phyloP scores from a whole-genome alignment of 2,113 vertebrate species.

The Odontophorus gujanensis region DNA sequence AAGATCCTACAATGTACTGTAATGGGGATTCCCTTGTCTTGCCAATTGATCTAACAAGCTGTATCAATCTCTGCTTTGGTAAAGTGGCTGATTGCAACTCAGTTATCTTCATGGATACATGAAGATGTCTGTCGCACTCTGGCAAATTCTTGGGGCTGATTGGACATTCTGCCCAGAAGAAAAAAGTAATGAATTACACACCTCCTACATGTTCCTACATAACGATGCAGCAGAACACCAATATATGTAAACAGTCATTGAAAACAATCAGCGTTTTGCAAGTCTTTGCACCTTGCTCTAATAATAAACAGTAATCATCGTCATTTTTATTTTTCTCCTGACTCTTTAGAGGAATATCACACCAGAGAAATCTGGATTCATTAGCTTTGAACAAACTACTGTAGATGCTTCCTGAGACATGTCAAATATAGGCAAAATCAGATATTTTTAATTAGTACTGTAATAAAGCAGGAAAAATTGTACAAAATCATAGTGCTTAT shows the following conservation, averaged over 20 bases:
- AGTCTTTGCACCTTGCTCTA: not conserved
- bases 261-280: not conserved
- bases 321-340: not conserved
- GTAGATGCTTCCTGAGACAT: not conserved
- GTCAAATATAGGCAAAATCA: not conserved
- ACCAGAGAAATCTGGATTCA: not conserved
- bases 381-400: not conserved
- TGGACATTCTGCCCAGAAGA: not conserved
- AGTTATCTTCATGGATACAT: not conserved
- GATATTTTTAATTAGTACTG: not conserved
- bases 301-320: not conserved
- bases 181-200: not conserved
- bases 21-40: not conserved
- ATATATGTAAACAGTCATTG: not conserved
- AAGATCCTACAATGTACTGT: not conserved
- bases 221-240: not conserved
- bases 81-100: not conserved
- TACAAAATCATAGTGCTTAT: not conserved
- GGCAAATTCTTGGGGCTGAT: not conserved
- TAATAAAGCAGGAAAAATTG: not conserved
- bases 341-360: not conserved
- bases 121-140: not conserved
- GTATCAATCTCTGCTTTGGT: not conserved
- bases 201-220: not conserved
- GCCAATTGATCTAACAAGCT: fast-evolving